Conservation (phyloP, 2,888 invertebrate genomes). For the Ichneumoninae sp. region DNA sequence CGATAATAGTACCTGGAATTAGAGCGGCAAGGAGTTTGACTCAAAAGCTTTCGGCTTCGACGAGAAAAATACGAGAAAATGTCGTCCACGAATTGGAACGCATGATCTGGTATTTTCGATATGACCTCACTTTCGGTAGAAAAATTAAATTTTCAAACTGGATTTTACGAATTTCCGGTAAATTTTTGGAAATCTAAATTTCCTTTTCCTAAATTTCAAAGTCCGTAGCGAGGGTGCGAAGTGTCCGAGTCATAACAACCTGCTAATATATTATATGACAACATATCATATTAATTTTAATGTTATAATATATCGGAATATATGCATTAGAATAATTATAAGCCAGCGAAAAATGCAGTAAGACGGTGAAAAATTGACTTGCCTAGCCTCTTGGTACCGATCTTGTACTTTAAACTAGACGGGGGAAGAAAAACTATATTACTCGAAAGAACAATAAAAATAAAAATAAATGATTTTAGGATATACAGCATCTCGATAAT, state of each 20-base stretch:
- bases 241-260: too few species aligned
- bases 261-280: too few species aligned
- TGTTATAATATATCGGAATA: neutral
- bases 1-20: constrained; percentile 56
- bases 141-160: too few species aligned
- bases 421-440: constrained; percentile 12
- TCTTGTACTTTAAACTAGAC: constrained; percentile 35
- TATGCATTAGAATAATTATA: neutral
- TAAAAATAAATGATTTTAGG: constrained; percentile 23
- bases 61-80: neutral
- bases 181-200: too few species aligned
- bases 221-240: too few species aligned
- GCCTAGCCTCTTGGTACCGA: neutral
- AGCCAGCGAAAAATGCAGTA: neutral
- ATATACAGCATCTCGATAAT: constrained; percentile 39
- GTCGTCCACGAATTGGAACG: neutral
- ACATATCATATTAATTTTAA: too few species aligned
- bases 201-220: too few species aligned
- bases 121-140: too few species aligned
- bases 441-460: neutral
- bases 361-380: neutral
- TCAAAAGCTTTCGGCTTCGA: constrained; percentile 12
- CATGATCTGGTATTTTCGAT: too few species aligned
- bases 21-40: constrained; percentile 1
- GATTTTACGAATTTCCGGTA: too few species aligned